Evolutionary conservation across 2,797 vertebrate genomes (phyloP).

Genomic region (Crocodylus rhombifer): DNA sequence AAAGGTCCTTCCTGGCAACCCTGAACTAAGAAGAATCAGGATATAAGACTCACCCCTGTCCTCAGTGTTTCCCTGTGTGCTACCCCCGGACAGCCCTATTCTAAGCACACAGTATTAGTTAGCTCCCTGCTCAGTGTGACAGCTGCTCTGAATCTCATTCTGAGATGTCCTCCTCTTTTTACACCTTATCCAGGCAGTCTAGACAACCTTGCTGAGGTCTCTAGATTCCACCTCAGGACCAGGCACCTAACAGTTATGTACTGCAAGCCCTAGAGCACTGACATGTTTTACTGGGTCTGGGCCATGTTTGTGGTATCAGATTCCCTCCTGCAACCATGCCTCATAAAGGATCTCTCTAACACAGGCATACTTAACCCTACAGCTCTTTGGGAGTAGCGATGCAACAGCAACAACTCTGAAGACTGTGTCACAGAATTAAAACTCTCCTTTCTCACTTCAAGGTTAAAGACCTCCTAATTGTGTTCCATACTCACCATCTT

Average conservation of each 20-base stretch:
- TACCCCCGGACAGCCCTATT: background rate
- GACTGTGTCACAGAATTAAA: background rate
- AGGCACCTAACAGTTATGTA: too few relatives aligned
- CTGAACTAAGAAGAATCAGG: too few relatives aligned
- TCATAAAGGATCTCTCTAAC: background rate
- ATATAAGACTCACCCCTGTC: background rate
- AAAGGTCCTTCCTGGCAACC: too few relatives aligned
- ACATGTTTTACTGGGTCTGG: background rate
- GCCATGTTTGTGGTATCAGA: background rate
- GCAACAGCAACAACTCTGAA: background rate
- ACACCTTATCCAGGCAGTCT: rapidly evolving
- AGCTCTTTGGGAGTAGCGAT: background rate
- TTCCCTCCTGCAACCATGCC: background rate
- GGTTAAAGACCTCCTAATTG: background rate
- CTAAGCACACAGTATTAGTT: background rate
- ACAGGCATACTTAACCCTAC: background rate
- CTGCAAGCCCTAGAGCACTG: background rate
- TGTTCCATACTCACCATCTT: background rate
- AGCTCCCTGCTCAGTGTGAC: too few relatives aligned
- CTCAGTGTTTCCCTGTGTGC: background rate
- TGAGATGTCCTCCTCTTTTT: background rate
- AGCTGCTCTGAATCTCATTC: background rate
- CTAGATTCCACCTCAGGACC: too few relatives aligned
- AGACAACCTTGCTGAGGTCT: background rate
- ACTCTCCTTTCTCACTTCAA: background rate